Percentiles rank a stretch among this genome's conserved stretches.
Evolutionary conservation across 1,140 invertebrate genomes (phyloP).

Genomic region (Drosophila carrolli): DNA sequence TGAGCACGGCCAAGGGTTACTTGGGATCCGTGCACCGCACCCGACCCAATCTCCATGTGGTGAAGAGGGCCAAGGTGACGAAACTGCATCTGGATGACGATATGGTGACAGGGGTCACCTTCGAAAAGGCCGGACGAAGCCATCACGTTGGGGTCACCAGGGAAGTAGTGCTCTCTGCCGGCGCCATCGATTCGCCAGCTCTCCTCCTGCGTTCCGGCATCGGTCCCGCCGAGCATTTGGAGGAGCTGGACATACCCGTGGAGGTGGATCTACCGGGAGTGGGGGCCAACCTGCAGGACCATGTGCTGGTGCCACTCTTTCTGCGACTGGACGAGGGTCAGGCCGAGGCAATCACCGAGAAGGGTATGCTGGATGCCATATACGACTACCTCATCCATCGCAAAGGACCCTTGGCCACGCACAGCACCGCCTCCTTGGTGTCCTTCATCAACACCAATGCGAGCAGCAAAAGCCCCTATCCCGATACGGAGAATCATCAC

Average conservation of each 20-base stretch:
- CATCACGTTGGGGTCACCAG: slow-evolving; percentile 76
- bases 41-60: slow-evolving; percentile 89
- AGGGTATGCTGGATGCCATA: slow-evolving; percentile 42
- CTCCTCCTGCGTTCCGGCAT: slow-evolving; percentile 86
- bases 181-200: slow-evolving; percentile 86
- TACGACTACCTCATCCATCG: slow-evolving; percentile 63
- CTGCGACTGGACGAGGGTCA: slow-evolving; percentile 44
- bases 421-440: slow-evolving; percentile 83
- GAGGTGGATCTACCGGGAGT: slow-evolving; percentile 86
- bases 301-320: slow-evolving; percentile 84
- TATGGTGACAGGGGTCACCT: slow-evolving; percentile 69
- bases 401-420: slow-evolving; percentile 85
- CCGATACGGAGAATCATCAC: slow-evolving; percentile 77
- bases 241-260: slow-evolving; percentile 83
- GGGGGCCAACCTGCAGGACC: slow-evolving; percentile 87
- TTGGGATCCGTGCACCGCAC: slow-evolving; percentile 53
- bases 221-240: slow-evolving; percentile 85
- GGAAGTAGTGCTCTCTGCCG: slow-evolving; percentile 87
- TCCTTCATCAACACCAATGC: slow-evolving; percentile 63
- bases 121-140: slow-evolving; percentile 65
- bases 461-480: slow-evolving; percentile 51
- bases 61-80: slow-evolving; percentile 87
- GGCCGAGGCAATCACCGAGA: slow-evolving; percentile 30
- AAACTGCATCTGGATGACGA: slow-evolving; percentile 85
- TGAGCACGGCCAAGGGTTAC: slow-evolving; percentile 85